Base-by-base conservation (phyloP, 2,797 vertebrate genomes). In the Characodon lateralis region DNA sequence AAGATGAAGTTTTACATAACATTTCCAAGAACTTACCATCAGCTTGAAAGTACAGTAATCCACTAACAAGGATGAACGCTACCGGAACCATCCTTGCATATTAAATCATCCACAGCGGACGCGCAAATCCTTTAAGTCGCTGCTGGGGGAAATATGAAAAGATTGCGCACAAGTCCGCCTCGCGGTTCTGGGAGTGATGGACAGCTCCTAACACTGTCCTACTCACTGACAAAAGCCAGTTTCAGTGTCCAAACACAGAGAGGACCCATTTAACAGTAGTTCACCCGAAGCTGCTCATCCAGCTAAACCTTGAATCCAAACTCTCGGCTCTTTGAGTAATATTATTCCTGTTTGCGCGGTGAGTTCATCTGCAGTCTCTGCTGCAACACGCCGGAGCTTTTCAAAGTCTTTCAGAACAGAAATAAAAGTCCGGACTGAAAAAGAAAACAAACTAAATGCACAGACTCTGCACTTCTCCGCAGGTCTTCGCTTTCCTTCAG, bases 81-180 rank as follows among this genome's bases (percentile, higher is more conserved):
- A 99, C 95, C 87, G 96, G 96, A 97, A 95, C 96, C 98, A 99
- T 99, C 92, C 96, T 99, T 90, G 95, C 97, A 98, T 97, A 98
- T 95, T 97, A 96, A 76, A 96, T 95, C 95, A 96, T 97, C 96
- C 97, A 96, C 92, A 79, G 88, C 85, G 79, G 82, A 85, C 94
- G 93, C 94, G 89, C 95, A 90, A 96, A 96, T 96, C 95, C 96
- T 93, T 88, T 61, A 92, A 79, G 88, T 88, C 74, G 88, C 83
- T 74, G 85, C 78, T 84, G 78, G 39, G 18, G 7, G 74, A 78
- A 80, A 75, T 46, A 69, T 75, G 87, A 85, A 35, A 50, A 77
- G 89, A 87, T 78, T 80, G 87, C 87, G 81, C 77, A 53, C 28
- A 74, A 85, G 82, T 90, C 84, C 73, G 55, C 74, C 87, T 86